Base-by-base conservation (phyloP, 2,113 vertebrate species). In the Lophura nycthemera region DNA sequence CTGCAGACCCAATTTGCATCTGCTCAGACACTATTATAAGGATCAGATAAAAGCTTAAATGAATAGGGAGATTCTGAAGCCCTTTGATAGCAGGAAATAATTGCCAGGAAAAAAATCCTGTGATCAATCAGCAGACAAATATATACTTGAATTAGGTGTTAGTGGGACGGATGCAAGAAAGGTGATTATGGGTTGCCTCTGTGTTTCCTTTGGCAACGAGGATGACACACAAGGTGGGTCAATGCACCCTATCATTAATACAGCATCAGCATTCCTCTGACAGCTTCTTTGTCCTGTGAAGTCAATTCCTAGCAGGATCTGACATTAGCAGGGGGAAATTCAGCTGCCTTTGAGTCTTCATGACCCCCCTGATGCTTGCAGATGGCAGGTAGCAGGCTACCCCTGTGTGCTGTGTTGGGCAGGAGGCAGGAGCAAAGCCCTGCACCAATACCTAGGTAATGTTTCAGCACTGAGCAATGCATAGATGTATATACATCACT, bases 51-150 rank as follows among this genome's bases (percentile, higher is more conserved):
- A 61, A 78, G 22, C 52, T n/a, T 15, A 24, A 72, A 1, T 18
- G 34, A 64, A 17, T 0, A 3, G 38, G 7, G 61, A 72, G 65
- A 40, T 64, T 5, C 32, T 5, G 63, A 64, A 91, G 38, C 59
- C 2, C 40, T 88, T 38, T 5, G 24, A 27, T 2, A 50, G 67
- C 67, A 83, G 69, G 32, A n/a, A 86, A 90, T 42, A 80, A 34
- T 6, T 25, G 67, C 70, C 1, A 0, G 27, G 64, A 57, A 94
- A 73, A 71, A 75, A 69, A 50, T 32, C 42, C 65, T 34, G 34
- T 13, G 56, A 90, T 94, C 92, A 67, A 83, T 88, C 95, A 81
- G 72, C 88, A 92, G 85, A 48, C 79, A 95, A 90, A 96, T 47
- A 47, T 0, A 34, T 9, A 4, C 88, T 60, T 71, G 83, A 94